These are phyloP conservation scores for Anoura caudifer DNA, from an alignment of 2,113 vertebrate genomes.

Conservation along the genomic window DNA sequence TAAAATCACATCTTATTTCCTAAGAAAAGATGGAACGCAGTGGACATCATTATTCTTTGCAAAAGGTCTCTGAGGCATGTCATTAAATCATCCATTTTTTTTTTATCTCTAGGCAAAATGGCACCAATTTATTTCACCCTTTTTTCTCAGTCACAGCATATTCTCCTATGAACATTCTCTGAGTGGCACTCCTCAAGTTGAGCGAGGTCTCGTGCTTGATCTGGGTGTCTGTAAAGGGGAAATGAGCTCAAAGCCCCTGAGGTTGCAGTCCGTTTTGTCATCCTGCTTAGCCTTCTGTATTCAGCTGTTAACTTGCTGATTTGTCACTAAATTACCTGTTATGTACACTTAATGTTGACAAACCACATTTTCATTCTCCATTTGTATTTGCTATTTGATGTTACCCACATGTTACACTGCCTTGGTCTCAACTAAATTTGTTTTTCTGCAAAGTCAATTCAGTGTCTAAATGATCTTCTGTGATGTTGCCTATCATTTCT, in stretches of 20 bases:
- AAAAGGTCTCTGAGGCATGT: not conserved
- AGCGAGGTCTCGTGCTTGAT: not conserved
- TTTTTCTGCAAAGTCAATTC: conserved; percentile 7
- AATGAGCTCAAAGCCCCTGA: not conserved
- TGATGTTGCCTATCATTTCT: not conserved
- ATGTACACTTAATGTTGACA: not conserved
- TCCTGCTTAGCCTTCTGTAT: not conserved
- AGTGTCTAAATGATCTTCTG: not conserved
- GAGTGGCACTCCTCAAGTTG: not conserved
- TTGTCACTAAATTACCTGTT: not conserved
- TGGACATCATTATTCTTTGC: not conserved
- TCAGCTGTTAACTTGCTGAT: not conserved
- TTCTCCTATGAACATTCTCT: not conserved
- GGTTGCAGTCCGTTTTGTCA: not conserved
- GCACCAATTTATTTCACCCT: not conserved
- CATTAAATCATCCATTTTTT: not conserved
- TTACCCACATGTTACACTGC: not conserved
- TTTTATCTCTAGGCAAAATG: not conserved
- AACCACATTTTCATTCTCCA: not conserved
- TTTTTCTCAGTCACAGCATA: not conserved
- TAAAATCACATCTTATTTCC: not conserved
- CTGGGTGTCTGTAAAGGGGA: not conserved
- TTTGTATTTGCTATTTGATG: not conserved
- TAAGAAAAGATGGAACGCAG: not conserved
- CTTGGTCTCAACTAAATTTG: not conserved